A percentile compares a stretch with the other conserved stretches of the same genome.
These are phyloP conservation scores for Lissocephala sabroskyi DNA, from an alignment of 2,888 invertebrate species.

Conservation along the genomic window DNA sequence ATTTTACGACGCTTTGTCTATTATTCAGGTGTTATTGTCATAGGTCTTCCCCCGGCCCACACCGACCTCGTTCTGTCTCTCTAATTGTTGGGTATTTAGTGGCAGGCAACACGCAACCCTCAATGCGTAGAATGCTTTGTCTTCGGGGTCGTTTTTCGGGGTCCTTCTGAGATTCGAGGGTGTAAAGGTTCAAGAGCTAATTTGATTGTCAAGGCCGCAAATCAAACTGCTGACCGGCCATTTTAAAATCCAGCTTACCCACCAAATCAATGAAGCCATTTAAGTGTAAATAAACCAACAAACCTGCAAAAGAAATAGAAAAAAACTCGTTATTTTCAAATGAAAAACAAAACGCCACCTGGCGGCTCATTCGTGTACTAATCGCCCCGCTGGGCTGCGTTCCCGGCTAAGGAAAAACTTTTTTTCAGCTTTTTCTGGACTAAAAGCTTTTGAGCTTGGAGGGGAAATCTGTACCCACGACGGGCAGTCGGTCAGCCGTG, in stretches of 20 bases:
- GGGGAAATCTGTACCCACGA: too few species aligned
- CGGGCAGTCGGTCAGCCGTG: too few species aligned
- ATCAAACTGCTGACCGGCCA: too few species aligned
- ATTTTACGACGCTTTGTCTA: constrained; percentile 33
- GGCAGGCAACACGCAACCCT: constrained; percentile 45
- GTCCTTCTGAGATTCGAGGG: constrained; percentile 25
- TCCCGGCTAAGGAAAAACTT: too few species aligned
- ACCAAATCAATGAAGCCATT: constrained; percentile 20
- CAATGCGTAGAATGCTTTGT: constrained; percentile 33
- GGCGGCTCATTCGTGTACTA: background rate
- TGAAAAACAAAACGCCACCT: background rate
- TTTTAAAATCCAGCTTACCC: background rate
- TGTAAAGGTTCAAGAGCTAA: constrained; percentile 27
- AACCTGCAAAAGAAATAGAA: constrained; percentile 22
- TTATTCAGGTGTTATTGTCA: constrained; percentile 59
- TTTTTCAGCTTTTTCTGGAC: constrained; percentile 4
- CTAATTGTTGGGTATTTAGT: constrained; percentile 59
- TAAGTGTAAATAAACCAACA: too few species aligned
- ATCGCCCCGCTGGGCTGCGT: constrained; percentile 22
- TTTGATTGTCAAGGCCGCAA: constrained; percentile 48
- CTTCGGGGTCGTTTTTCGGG: too few species aligned
- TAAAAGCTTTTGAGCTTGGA: constrained; percentile 22
- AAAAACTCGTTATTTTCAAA: constrained; percentile 1
- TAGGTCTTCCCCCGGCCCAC: too few species aligned
- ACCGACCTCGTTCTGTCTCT: constrained; percentile 43